Percentiles rank a stretch among this genome's conserved stretches.
Conservation (phyloP, 2,113 vertebrate genomes). For the Anolis carolinensis region DNA sequence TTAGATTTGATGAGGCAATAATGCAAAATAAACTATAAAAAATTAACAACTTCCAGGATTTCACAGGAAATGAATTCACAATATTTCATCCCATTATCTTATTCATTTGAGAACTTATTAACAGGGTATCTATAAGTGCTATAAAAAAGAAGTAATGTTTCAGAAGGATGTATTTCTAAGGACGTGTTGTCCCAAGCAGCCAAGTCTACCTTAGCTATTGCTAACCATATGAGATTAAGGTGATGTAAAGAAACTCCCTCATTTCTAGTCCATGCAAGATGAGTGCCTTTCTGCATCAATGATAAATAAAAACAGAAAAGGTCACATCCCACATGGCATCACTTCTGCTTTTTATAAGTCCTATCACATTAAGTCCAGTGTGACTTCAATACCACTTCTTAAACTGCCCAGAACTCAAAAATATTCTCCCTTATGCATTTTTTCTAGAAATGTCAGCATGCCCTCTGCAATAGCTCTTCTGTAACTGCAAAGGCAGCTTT, state of each 20-base stretch:
- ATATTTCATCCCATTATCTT: not conserved
- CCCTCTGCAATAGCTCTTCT: not conserved
- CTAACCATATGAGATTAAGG: not conserved
- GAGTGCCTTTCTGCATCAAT: not conserved
- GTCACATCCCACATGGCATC: not conserved
- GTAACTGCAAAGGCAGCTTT: not conserved
- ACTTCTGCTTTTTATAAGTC: not conserved
- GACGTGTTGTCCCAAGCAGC: too few species aligned
- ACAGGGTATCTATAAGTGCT: not conserved
- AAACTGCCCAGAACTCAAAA: not conserved
- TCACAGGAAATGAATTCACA: too few species aligned
- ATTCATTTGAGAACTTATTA: not conserved
- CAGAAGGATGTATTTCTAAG: not conserved
- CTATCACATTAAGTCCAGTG: not conserved
- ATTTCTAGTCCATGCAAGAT: not conserved
- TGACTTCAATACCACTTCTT: not conserved
- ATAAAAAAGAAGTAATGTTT: not conserved
- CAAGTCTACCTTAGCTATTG: not conserved
- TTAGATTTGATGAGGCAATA: too few species aligned
- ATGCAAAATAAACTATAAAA: too few species aligned
- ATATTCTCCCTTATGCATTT: constrained; percentile 9
- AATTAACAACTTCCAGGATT: too few species aligned
- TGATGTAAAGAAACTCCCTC: not conserved
- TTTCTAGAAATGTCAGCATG: constrained; percentile 10
- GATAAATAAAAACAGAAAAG: not conserved